Evolutionary conservation across 2,113 vertebrate genomes (phyloP).

Genomic region (Ceuthmochares aereus): DNA sequence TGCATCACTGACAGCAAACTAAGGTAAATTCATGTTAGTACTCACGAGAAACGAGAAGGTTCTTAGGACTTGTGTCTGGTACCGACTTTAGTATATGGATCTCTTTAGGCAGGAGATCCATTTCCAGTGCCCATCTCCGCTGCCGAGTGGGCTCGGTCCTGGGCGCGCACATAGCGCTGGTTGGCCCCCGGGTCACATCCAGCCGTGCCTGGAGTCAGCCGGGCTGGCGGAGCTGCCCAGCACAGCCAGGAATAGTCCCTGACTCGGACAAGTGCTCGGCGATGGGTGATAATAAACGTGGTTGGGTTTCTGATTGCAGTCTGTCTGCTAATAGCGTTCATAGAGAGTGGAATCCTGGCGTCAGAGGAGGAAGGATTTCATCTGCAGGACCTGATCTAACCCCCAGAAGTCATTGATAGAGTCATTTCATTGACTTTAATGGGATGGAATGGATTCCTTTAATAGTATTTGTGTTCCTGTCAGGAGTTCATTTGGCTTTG

Average conservation of each 20-base stretch:
- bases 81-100: not conserved
- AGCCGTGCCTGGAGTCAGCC: not conserved
- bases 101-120: not conserved
- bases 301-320: not conserved
- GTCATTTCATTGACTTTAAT: not conserved
- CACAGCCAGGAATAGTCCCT: not conserved
- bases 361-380: not conserved
- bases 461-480: not conserved
- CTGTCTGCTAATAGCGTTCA: not conserved
- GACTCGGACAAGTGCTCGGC: not conserved
- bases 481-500: constrained; percentile 26
- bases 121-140: too few relatives aligned
- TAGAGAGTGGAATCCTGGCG: not conserved
- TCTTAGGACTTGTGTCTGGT: not conserved
- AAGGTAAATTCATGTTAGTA: not conserved
- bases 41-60: not conserved
- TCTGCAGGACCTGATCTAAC: not conserved
- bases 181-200: rapidly evolving
- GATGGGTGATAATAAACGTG: not conserved
- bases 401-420: not conserved
- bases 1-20: not conserved
- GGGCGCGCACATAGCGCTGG: too few relatives aligned
- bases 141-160: rapidly evolving
- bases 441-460: constrained; percentile 13
- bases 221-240: rapidly evolving